Percentiles rank a stretch among this genome's conserved stretches.
These are phyloP conservation scores for Aricia agestis DNA, from an alignment of 1,140 invertebrate genomes.

Conservation along the genomic window DNA sequence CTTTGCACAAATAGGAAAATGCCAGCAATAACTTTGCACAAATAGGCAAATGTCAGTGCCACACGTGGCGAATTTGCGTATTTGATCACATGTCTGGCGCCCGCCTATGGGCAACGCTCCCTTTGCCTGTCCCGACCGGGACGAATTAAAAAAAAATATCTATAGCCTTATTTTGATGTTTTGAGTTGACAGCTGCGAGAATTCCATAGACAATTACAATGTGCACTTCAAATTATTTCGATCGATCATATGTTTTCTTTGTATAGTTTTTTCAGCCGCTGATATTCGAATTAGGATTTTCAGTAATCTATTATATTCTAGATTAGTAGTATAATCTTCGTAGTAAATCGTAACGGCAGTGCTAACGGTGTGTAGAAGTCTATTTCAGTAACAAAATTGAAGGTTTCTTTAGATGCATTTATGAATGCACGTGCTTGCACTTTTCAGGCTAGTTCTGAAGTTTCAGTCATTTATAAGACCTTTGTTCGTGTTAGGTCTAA, in stretches of 20 bases:
- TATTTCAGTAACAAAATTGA: slow-evolving; percentile 10
- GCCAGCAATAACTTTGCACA: no score
- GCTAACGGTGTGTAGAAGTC: not conserved
- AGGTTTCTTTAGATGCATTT: slow-evolving; percentile 61
- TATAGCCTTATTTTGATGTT: not conserved
- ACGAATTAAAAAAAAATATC: no score
- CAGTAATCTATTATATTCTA: slow-evolving; percentile 24
- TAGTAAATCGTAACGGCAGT: slow-evolving; percentile 15
- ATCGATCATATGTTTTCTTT: slow-evolving; percentile 77
- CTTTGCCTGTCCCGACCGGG: no score
- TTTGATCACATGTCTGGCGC: no score
- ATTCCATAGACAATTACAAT: slow-evolving; percentile 68
- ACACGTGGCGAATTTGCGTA: no score
- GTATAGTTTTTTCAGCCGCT: slow-evolving; percentile 73
- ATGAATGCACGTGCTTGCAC: slow-evolving; percentile 69
- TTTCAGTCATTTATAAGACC: slow-evolving; percentile 42
- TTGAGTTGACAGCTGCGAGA: not conserved
- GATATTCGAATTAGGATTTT: slow-evolving; percentile 60
- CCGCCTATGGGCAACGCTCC: no score
- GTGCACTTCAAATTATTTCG: slow-evolving; percentile 73
- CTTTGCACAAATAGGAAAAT: no score
- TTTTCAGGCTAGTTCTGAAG: slow-evolving; percentile 57
- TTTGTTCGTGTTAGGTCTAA: not conserved
- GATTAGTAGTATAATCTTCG: slow-evolving; percentile 37
- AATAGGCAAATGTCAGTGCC: no score